Evolutionary conservation across 2,888 invertebrate species (phyloP).

Genomic region (Calliopum simillimum): DNA sequence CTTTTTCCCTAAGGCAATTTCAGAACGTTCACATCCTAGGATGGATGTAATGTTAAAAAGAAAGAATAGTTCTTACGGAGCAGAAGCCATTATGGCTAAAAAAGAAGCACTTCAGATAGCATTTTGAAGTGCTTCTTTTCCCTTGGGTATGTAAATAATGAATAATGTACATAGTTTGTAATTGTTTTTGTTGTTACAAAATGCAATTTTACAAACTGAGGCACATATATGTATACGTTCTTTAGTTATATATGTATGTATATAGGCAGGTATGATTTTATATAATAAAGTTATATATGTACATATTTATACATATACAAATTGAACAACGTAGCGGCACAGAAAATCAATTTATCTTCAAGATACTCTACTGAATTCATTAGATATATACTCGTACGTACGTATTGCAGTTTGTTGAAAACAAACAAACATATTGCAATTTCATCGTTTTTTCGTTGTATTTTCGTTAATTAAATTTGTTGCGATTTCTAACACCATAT

Average conservation of each 20-base stretch:
- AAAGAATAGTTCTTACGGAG: too few relatives aligned
- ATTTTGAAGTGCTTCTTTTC: too few relatives aligned
- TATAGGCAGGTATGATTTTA: slow-evolving; percentile 26
- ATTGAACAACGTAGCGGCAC: not conserved
- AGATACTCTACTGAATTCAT: not conserved
- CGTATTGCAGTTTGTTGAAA: not conserved
- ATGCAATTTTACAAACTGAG: not conserved
- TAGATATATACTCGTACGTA: not conserved
- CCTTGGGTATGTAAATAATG: too few relatives aligned
- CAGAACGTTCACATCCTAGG: too few relatives aligned
- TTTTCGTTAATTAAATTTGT: slow-evolving; percentile 17
- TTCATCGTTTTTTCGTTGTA: not conserved
- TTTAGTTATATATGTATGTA: slow-evolving; percentile 23
- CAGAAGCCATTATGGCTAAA: too few relatives aligned
- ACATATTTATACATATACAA: slow-evolving; percentile 4
- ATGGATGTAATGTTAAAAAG: too few relatives aligned
- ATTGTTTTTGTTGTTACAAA: not conserved
- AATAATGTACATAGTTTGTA: not conserved
- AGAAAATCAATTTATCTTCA: slow-evolving; percentile 13
- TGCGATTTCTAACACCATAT: not conserved
- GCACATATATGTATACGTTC: slow-evolving; percentile 24
- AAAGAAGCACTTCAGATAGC: too few relatives aligned
- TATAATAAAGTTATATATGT: slow-evolving; percentile 14
- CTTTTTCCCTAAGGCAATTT: too few relatives aligned
- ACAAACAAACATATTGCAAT: too few relatives aligned